A percentile compares a stretch with the other conserved stretches of the same genome.
These are phyloP conservation scores for Wasmannia auropunctata DNA, from an alignment of 1,140 invertebrate genomes.

Conservation along the genomic window DNA sequence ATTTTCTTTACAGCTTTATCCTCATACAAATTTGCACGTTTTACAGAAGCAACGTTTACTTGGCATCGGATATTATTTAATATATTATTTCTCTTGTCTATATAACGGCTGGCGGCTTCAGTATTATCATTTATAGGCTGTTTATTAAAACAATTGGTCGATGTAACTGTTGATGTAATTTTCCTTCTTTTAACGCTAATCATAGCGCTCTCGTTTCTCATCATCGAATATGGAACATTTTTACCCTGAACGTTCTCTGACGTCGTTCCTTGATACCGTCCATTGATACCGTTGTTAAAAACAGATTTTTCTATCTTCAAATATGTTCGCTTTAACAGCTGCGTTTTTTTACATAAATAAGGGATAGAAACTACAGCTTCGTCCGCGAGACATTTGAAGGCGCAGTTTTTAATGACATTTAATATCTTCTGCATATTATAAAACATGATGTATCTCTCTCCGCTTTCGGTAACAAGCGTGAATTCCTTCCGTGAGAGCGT, in stretches of 20 bases:
- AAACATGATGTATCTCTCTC: slow-evolving; percentile 55
- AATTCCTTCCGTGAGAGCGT: slow-evolving; percentile 64
- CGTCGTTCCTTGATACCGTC: too few relatives aligned
- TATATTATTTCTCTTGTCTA: background rate
- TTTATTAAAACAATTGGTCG: background rate
- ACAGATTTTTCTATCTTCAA: background rate
- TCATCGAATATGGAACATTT: background rate
- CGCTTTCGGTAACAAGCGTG: slow-evolving; percentile 28
- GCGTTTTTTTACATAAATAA: background rate
- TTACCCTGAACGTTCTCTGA: too few relatives aligned
- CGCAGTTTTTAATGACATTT: slow-evolving; percentile 45
- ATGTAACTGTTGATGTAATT: background rate
- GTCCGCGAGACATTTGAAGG: slow-evolving; percentile 55
- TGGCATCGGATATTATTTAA: background rate
- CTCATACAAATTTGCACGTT: background rate
- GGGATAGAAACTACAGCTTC: background rate
- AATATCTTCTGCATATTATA: slow-evolving; percentile 54
- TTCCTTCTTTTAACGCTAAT: background rate
- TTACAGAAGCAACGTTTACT: background rate
- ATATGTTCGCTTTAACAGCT: background rate
- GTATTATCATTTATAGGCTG: background rate
- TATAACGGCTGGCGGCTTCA: background rate
- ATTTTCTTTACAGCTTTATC: background rate
- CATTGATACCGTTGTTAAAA: background rate
- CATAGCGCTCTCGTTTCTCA: background rate